These are phyloP conservation scores for Montipora capitata DNA, from an alignment of 92 coral and sea anemone species.

Conservation along the genomic window DNA sequence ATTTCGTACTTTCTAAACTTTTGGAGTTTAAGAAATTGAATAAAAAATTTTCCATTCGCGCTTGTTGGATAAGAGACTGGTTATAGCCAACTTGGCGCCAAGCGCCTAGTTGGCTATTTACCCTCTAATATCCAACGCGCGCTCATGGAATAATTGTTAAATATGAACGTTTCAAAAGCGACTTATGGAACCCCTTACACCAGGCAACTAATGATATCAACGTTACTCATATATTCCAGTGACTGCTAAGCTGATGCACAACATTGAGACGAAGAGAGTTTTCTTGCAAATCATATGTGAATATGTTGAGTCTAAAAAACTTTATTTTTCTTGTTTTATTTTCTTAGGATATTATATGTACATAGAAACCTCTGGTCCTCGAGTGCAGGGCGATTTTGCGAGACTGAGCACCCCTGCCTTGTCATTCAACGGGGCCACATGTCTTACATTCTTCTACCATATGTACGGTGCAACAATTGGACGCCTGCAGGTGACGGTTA, in stretches of 20 bases:
- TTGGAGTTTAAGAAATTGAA: too few species aligned
- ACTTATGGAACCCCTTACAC: not conserved
- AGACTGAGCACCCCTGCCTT: constrained; percentile 31
- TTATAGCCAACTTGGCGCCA: too few species aligned
- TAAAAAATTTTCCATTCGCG: too few species aligned
- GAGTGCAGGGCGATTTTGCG: constrained; percentile 36
- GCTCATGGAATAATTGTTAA: too few species aligned
- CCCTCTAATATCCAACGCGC: too few species aligned
- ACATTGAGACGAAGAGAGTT: not conserved
- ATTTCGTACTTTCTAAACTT: too few species aligned
- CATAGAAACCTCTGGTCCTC: constrained; percentile 59
- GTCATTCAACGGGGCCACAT: constrained; percentile 15
- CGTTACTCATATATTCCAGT: not conserved
- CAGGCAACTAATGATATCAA: not conserved
- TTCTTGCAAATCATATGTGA: not conserved
- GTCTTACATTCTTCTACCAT: constrained; percentile 65
- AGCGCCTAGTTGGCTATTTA: too few species aligned
- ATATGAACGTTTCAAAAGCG: not conserved
- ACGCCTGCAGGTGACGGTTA: constrained; percentile 27
- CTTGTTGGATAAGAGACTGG: too few species aligned
- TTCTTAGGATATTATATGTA: constrained; percentile 59
- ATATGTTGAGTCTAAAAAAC: too few species aligned
- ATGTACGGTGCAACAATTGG: constrained; percentile 58
- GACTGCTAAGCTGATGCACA: not conserved
- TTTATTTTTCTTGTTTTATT: not conserved